Base-by-base conservation (phyloP, 2,888 invertebrate genomes). In the Drosophila pseudotakahashii region DNA sequence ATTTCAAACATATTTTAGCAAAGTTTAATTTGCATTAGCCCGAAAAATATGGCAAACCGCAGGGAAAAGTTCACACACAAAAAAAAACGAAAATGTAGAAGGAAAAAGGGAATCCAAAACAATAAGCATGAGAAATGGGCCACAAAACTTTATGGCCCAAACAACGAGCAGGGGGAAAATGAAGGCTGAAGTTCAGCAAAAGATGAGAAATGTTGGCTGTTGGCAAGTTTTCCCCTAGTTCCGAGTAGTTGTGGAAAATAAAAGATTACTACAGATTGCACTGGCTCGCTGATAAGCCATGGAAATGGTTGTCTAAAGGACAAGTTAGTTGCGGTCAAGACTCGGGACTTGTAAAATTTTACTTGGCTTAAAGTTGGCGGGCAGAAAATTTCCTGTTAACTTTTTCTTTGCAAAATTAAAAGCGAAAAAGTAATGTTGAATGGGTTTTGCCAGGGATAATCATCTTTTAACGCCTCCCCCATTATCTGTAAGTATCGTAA, bases 1-100 rank as follows among this genome's bases (percentile, higher is more conserved):
- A 7, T 48, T 48, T 36, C 39, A 26, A 68, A 57, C 57, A 57
- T 53, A 79, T 75, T 74, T 69, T 68, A 77, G 55, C 74, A 68
- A 77, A 72, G 73, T 89, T 74, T 59, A 73, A 79, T 83, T 77
- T 78, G 54, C 70, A 78, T 78, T 73, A 54, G 45, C 34, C 51
- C 45, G 41, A 62, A 75, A 70, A 70, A 47, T 13, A 48, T 9
- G 36, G 61, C n/a, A n/a, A 58, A 41, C 55, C 52, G 13, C 53
- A 53, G 51, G 39, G 34, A 58, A 68, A 67, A 70, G 70, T 70
- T 70, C 32, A 41, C 48, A 11, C 48, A 69, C 26, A 26, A 26
- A 26, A 23, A 23, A 23, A 23, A 3, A 63, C 19, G 19, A 41
- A 26, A 30, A 30, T 36, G 50, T 48, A 13, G 14, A 54, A 14